A percentile compares a stretch with the other conserved stretches of the same genome.
Conservation (phyloP, 1,140 invertebrate genomes). For the Uloborus diversus region DNA sequence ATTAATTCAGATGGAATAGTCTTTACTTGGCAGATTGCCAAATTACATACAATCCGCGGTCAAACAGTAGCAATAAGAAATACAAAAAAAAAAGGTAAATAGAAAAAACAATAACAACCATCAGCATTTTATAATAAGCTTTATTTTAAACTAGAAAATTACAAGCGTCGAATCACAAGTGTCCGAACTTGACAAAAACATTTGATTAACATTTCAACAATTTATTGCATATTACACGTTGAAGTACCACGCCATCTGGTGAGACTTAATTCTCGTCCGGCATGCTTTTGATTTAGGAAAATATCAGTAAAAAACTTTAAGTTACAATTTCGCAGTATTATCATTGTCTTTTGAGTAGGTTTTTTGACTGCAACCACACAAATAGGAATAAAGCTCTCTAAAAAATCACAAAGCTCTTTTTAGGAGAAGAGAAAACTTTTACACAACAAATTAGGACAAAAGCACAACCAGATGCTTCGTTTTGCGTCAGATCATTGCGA, state of each 20-base stretch:
- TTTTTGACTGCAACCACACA: constrained; percentile 32
- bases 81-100: too few relatives aligned
- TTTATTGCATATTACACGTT: constrained; percentile 52
- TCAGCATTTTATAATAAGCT: constrained; percentile 44
- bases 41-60: too few relatives aligned
- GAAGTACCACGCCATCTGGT: too few relatives aligned
- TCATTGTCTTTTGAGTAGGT: too few relatives aligned
- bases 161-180: constrained; percentile 24
- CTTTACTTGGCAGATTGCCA: too few relatives aligned
- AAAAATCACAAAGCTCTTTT: constrained; percentile 43
- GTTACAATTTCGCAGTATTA: too few relatives aligned
- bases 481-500: too few relatives aligned
- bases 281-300: constrained; percentile 46
- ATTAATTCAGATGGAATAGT: too few relatives aligned
- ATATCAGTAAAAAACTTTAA: constrained; percentile 42
- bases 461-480: too few relatives aligned
- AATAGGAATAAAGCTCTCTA: constrained; percentile 42
- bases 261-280: too few relatives aligned
- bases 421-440: constrained; percentile 4
- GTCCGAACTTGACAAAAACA: constrained; percentile 43
- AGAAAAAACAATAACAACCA: too few relatives aligned
- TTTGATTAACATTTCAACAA: constrained; percentile 39
- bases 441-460: background rate
- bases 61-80: too few relatives aligned
- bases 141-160: constrained; percentile 47